Conservation (phyloP, 2,888 invertebrate genomes). For the Corythucha ciliata region DNA sequence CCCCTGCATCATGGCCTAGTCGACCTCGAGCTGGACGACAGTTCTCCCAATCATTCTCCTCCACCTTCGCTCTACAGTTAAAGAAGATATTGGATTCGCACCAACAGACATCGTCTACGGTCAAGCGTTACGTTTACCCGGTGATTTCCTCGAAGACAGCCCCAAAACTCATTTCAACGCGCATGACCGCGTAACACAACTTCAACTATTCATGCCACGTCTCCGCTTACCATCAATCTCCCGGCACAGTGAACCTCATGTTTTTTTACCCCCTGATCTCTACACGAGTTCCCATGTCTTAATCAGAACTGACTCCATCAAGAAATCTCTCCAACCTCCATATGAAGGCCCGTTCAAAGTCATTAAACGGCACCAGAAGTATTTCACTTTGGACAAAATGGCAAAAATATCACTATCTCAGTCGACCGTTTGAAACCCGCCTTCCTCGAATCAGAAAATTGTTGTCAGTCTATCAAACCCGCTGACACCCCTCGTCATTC, state of each 20-base stretch:
- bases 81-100: conserved; percentile 23
- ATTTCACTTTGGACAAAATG: too few species aligned
- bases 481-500: too few species aligned
- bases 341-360: too few species aligned
- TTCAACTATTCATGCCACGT: not conserved
- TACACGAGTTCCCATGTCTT: conserved; percentile 11
- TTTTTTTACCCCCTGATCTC: conserved; percentile 7
- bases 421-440: too few species aligned
- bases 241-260: not conserved
- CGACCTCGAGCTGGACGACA: conserved; percentile 5
- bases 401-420: too few species aligned
- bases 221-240: not conserved
- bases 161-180: not conserved
- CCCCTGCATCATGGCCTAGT: conserved; percentile 6
- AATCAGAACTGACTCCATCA: conserved; percentile 7
- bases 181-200: not conserved
- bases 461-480: too few species aligned
- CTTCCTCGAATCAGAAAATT: too few species aligned
- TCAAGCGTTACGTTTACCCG: conserved; percentile 35
- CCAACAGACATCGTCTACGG: conserved; percentile 39
- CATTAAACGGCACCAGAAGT: too few species aligned
- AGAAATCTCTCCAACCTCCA: too few species aligned
- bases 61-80: conserved; percentile 18
- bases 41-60: conserved; percentile 18
- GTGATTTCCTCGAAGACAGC: conserved; percentile 32